These are phyloP conservation scores for Sarcophaga caerulescens DNA, from an alignment of 2,888 invertebrate genomes.

Conservation along the genomic window DNA sequence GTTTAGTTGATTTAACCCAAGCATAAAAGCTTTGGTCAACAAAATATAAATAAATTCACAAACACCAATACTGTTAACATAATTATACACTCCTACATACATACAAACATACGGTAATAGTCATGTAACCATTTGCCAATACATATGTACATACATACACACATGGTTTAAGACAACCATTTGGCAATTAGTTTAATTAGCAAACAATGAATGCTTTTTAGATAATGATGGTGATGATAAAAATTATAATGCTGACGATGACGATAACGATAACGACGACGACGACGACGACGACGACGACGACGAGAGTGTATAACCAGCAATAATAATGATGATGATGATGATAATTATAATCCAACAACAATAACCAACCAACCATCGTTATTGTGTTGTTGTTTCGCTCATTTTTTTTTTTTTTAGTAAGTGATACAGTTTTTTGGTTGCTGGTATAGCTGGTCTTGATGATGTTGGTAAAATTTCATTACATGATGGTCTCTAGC, in stretches of 20 bases:
- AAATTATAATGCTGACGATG: slow-evolving; percentile 44
- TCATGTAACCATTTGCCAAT: slow-evolving; percentile 10
- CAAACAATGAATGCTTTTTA: slow-evolving; percentile 65
- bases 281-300: neutral
- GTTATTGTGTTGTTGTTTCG: neutral
- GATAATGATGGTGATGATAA: slow-evolving; percentile 31
- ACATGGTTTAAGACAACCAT: slow-evolving; percentile 36
- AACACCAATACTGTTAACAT: slow-evolving; percentile 28
- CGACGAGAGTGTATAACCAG: slow-evolving; percentile 5
- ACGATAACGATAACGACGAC: slow-evolving; percentile 6
- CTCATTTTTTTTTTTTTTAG: neutral
- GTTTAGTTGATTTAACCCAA: neutral
- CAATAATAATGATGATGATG: slow-evolving; percentile 18
- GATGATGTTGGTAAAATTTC: neutral
- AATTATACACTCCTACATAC: slow-evolving; percentile 8
- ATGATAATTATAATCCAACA: neutral
- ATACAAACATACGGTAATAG: slow-evolving; percentile 1
- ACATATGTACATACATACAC: slow-evolving; percentile 20
- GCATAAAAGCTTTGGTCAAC: slow-evolving; percentile 35
- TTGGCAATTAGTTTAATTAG: slow-evolving; percentile 70
- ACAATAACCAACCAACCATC: neutral
- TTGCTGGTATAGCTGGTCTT: neutral
- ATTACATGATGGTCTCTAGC: neutral
- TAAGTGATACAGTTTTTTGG: neutral
- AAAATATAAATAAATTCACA: slow-evolving; percentile 41